These are phyloP conservation scores for Dioctria linearis DNA, from an alignment of 2,888 invertebrate genomes.

Conservation along the genomic window DNA sequence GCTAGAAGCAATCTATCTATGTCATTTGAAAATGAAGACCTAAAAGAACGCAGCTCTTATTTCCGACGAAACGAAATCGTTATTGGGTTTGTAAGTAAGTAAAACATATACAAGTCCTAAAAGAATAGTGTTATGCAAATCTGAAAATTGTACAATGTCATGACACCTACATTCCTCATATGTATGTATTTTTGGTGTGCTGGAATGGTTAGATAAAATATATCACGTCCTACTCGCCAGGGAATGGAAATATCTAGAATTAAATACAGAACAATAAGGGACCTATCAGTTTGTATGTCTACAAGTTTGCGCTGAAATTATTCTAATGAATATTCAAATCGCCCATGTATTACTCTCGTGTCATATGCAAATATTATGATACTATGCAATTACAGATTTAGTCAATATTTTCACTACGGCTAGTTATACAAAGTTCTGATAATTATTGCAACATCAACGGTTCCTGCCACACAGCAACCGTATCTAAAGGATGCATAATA, in stretches of 20 bases:
- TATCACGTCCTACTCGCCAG: background rate
- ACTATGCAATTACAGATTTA: background rate
- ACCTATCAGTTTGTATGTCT: conserved; percentile 15
- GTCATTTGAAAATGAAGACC: too few species aligned
- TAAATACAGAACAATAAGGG: background rate
- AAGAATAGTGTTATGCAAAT: background rate
- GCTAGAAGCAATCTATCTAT: too few species aligned
- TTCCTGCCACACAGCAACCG: too few species aligned
- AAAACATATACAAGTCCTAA: background rate
- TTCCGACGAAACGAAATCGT: background rate
- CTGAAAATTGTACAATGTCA: background rate
- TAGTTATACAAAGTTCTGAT: too few species aligned
- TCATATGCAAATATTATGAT: conserved; percentile 18
- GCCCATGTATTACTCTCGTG: conserved; percentile 2
- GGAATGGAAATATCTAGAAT: background rate
- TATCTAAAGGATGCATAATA: too few species aligned
- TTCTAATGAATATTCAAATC: conserved; percentile 36
- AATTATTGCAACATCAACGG: too few species aligned
- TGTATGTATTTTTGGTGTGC: background rate
- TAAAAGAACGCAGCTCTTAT: too few species aligned
- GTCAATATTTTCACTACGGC: background rate
- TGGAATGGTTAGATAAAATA: background rate
- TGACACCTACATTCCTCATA: background rate
- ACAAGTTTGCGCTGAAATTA: conserved; percentile 36
- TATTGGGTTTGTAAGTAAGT: background rate